phyloP scores from a whole-genome alignment of 2,888 invertebrate genomes.

The Adela reaumurella region DNA sequence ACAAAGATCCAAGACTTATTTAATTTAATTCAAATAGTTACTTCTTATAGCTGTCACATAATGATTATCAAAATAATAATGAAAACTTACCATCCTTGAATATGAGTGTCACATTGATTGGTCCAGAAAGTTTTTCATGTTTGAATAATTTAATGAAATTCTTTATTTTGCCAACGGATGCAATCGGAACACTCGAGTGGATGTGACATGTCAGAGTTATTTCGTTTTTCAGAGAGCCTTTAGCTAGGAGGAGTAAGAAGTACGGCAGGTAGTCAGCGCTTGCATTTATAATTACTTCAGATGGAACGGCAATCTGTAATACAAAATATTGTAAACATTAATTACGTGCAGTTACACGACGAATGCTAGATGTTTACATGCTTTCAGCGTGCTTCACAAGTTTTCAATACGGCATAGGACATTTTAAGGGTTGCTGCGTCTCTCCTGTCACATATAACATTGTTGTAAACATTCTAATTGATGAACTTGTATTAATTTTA shows the following conservation, averaged over 20 bases:
- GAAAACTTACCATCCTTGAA: slow-evolving; percentile 71
- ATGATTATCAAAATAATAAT: no score
- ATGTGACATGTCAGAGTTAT: slow-evolving; percentile 56
- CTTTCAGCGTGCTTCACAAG: no score
- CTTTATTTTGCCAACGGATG: slow-evolving; percentile 31
- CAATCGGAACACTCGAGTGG: slow-evolving; percentile 60
- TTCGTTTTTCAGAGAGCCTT: slow-evolving; percentile 37
- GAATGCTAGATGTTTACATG: no score
- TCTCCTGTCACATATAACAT: no score
- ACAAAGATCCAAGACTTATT: no score
- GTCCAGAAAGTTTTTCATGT: slow-evolving; percentile 14
- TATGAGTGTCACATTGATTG: slow-evolving; percentile 63
- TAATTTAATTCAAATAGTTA: no score
- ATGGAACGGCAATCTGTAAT: slow-evolving; percentile 35
- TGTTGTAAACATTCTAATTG: no score
- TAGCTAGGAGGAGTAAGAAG: slow-evolving; percentile 60
- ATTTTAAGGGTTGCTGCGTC: no score
- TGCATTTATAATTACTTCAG: slow-evolving; percentile 64
- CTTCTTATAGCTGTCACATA: no score
- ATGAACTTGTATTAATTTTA: no score
- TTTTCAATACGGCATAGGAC: no score
- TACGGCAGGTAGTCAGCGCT: slow-evolving; percentile 65
- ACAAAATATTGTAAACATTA: slow-evolving; percentile 6
- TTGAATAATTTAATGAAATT: slow-evolving; percentile 28
- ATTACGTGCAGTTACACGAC: no score